Conservation (phyloP, 2,797 vertebrate genomes). For the Neostethus bicornis region DNA sequence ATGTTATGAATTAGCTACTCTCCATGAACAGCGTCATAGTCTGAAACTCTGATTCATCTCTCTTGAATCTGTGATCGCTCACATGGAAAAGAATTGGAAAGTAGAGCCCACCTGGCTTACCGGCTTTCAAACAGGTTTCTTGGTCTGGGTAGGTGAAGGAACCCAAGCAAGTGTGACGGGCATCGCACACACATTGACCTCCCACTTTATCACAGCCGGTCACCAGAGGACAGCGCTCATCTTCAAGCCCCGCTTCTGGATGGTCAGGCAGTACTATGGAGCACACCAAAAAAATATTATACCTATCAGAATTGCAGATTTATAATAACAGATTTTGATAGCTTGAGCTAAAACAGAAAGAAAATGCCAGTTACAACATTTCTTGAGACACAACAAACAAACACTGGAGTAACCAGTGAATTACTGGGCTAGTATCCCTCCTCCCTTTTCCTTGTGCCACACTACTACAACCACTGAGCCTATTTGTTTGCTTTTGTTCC, state of each 20-base stretch:
- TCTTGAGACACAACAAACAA: conserved; percentile 34
- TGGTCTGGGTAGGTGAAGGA: conserved; percentile 76
- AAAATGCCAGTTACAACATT: conserved; percentile 7
- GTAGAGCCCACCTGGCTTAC: conserved; percentile 72
- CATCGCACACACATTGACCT: conserved; percentile 77
- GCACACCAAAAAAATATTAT: neutral
- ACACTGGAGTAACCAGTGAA: conserved; percentile 47
- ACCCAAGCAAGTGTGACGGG: conserved; percentile 75
- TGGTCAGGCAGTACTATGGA: conserved; percentile 67
- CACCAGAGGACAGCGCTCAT: conserved; percentile 78
- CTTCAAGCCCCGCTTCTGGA: conserved; percentile 73
- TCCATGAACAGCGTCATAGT: conserved; percentile 54
- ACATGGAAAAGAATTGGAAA: conserved; percentile 3
- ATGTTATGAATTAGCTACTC: conserved; percentile 69
- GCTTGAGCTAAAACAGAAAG: neutral
- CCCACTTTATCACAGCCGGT: conserved; percentile 77
- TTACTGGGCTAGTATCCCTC: conserved; percentile 44
- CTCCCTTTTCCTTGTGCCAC: conserved; percentile 50
- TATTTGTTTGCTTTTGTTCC: conserved; percentile 76
- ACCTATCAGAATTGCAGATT: neutral
- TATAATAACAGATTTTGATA: neutral
- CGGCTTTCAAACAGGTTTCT: conserved; percentile 73
- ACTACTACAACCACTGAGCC: conserved; percentile 60
- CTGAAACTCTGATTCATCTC: conserved; percentile 15
- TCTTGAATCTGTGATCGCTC: conserved; percentile 9